Conservation (phyloP, 2,113 vertebrate genomes). For the Polypterus bichir region DNA sequence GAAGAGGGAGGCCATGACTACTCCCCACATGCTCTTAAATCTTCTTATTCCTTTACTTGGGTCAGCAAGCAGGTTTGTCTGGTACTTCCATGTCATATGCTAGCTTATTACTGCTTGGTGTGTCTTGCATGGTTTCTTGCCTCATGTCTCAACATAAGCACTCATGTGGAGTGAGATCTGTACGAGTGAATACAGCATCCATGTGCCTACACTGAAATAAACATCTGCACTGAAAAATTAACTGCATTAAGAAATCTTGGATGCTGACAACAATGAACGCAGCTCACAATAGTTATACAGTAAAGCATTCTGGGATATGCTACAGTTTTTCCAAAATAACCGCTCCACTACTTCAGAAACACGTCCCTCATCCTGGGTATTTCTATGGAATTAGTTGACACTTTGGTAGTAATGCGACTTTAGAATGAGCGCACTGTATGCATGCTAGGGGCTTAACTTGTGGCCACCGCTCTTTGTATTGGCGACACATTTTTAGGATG, state of each 20-base stretch:
- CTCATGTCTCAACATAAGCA: too few relatives aligned
- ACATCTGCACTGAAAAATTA: background rate
- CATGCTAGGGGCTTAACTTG: background rate
- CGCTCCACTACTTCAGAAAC: too few relatives aligned
- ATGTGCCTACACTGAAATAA: background rate
- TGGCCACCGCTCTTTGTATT: background rate
- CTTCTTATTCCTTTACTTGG: constrained; percentile 1
- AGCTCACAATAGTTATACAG: too few relatives aligned
- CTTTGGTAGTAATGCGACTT: background rate
- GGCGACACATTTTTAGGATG: background rate
- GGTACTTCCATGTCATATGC: background rate
- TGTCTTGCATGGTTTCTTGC: too few relatives aligned
- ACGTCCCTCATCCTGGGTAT: background rate
- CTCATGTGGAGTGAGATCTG: too few relatives aligned
- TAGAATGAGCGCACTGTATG: too few relatives aligned
- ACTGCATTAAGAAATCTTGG: background rate
- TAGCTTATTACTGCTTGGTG: too few relatives aligned
- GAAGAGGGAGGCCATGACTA: too few relatives aligned
- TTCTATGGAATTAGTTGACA: background rate
- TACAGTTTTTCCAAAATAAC: background rate
- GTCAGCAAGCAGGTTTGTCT: background rate
- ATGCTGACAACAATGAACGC: background rate
- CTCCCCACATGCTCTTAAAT: background rate
- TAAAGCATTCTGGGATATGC: too few relatives aligned
- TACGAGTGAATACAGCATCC: background rate